Evolutionary conservation across 2,113 vertebrate genomes (phyloP).

Genomic region (Anhinga rufa): DNA sequence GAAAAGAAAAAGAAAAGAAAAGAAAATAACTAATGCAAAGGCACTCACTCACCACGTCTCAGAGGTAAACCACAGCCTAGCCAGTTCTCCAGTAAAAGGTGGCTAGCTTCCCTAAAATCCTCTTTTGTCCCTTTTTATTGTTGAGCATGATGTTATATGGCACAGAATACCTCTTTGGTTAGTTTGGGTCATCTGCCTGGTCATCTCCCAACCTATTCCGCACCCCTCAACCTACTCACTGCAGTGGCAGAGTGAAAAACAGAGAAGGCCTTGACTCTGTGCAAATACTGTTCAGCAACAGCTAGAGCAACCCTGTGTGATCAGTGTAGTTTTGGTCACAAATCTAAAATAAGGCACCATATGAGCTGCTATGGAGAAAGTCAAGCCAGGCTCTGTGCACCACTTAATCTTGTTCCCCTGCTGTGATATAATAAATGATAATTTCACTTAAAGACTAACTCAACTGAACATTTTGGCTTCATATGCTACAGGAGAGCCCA

Average conservation of each 20-base stretch:
- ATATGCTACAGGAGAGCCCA: not conserved
- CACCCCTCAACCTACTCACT: not conserved
- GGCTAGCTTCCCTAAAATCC: not conserved
- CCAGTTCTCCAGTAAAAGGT: fast-evolving
- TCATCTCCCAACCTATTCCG: fast-evolving
- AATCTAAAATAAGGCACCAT: not conserved
- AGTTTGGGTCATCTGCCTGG: not conserved
- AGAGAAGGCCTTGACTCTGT: not conserved
- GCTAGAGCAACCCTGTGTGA: not conserved
- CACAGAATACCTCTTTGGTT: not conserved
- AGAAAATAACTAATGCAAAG: not conserved
- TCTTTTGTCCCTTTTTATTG: not conserved
- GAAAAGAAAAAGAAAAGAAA: not conserved
- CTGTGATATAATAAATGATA: not conserved
- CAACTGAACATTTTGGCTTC: not conserved
- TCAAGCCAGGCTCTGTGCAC: not conserved
- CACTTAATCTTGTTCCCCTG: not conserved
- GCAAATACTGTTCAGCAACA: not conserved
- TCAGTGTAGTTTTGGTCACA: not conserved
- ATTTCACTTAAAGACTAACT: not conserved
- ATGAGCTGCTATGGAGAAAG: not conserved
- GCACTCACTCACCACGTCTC: not conserved
- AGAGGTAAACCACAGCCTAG: not conserved
- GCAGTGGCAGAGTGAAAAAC: not conserved
- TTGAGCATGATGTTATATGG: no score